Conservation (phyloP, 1,140 invertebrate species). For the Adelges cooleyi region DNA sequence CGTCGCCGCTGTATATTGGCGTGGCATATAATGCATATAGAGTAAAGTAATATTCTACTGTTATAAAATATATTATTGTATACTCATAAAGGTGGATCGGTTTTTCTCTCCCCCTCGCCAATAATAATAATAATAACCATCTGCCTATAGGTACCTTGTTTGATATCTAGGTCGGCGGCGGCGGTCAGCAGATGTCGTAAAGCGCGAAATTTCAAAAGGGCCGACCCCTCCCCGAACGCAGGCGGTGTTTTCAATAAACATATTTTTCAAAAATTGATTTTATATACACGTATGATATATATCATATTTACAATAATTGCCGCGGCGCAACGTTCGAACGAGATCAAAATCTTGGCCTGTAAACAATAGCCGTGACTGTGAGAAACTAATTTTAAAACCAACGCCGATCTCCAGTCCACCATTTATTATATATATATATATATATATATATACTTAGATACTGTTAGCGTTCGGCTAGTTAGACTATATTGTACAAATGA, state of each 20-base stretch:
- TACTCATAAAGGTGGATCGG: slow-evolving; percentile 3
- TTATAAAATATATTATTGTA: neutral
- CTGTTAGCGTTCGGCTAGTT: too few species aligned
- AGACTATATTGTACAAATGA: too few species aligned
- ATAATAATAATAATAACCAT: slow-evolving; percentile 9
- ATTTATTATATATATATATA: too few species aligned
- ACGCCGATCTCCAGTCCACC: too few species aligned
- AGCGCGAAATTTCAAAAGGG: slow-evolving; percentile 10
- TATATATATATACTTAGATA: too few species aligned
- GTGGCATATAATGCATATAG: too few species aligned
- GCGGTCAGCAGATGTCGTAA: slow-evolving; percentile 26
- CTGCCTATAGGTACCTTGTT: neutral
- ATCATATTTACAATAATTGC: too few species aligned
- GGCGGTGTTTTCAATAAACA: slow-evolving; percentile 21
- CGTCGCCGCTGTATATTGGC: too few species aligned
- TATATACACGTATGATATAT: neutral
- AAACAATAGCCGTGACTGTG: too few species aligned
- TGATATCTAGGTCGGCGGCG: slow-evolving; percentile 15
- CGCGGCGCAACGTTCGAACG: too few species aligned
- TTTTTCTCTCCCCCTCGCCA: slow-evolving; percentile 2
- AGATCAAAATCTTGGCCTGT: too few species aligned
- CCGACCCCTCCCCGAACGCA: neutral
- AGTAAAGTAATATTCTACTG: neutral
- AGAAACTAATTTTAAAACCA: too few species aligned
- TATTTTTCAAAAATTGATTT: slow-evolving; percentile 18